These are phyloP conservation scores for Sphaerodactylus townsendi DNA, from an alignment of 2,113 vertebrate species.

Conservation along the genomic window DNA sequence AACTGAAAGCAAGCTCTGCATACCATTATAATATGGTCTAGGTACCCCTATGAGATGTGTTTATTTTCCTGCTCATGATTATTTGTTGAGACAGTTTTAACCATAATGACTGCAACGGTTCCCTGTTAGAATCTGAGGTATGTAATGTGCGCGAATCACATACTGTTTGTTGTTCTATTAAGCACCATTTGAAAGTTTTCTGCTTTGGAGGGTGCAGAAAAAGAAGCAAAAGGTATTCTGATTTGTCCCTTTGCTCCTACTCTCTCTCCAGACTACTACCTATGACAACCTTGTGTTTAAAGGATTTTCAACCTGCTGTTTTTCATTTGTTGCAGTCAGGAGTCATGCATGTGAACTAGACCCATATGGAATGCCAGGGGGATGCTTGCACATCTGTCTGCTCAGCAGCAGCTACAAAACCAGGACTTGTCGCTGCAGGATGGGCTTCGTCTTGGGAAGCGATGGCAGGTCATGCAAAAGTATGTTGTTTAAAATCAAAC, in stretches of 20 bases:
- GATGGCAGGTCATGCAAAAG: conserved; percentile 97
- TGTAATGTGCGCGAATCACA: neutral
- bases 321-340: conserved; percentile 77
- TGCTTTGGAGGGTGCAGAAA: neutral
- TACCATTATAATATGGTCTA: neutral
- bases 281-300: conserved; percentile 14
- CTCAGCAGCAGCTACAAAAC: conserved; percentile 93
- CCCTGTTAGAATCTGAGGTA: neutral
- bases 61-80: neutral
- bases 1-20: neutral
- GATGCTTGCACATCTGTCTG: conserved; percentile 93
- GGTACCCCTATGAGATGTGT: neutral
- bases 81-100: neutral
- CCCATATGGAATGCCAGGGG: conserved; percentile 84
- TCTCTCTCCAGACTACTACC: conserved; percentile 28
- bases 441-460: conserved; percentile 86
- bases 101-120: neutral
- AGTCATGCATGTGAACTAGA: conserved; percentile 90
- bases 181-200: neutral
- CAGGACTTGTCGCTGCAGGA: conserved; percentile 91
- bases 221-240: neutral
- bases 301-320: conserved; percentile 51
- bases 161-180: neutral
- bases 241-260: conserved; percentile 4
- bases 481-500: conserved; percentile 75